A percentile compares a stretch with the other conserved stretches of the same genome.
These are phyloP conservation scores for Pitta sordida DNA, from an alignment of 2,113 vertebrate genomes.

Conservation along the genomic window DNA sequence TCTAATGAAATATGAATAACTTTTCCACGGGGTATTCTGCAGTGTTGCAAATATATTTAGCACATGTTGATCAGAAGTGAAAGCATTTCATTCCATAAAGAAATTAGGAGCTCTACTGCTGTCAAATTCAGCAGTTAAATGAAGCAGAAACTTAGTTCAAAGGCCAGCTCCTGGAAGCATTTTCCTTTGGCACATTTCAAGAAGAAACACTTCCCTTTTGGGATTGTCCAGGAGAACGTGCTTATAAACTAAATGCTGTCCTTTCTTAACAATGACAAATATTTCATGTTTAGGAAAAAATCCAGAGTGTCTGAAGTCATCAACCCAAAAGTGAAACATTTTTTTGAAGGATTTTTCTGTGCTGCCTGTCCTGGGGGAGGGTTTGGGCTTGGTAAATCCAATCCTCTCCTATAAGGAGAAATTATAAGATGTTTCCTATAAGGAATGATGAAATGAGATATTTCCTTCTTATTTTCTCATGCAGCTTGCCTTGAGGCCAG, in stretches of 20 bases:
- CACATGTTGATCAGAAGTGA: slow-evolving; percentile 13
- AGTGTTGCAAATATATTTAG: not conserved
- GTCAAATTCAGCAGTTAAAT: slow-evolving; percentile 47
- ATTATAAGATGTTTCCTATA: too few species aligned
- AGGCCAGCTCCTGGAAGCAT: slow-evolving; percentile 52
- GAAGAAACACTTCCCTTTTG: slow-evolving; percentile 33
- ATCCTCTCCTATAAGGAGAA: not conserved
- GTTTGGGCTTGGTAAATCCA: not conserved
- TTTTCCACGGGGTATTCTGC: not conserved
- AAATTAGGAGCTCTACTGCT: slow-evolving; percentile 36
- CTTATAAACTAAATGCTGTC: not conserved
- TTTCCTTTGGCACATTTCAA: slow-evolving; percentile 46
- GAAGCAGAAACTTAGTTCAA: slow-evolving; percentile 60
- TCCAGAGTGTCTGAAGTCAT: not conserved
- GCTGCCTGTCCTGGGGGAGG: not conserved
- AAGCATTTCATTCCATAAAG: slow-evolving; percentile 10
- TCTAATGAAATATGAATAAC: not conserved
- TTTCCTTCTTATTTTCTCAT: not conserved
- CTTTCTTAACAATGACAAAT: slow-evolving; percentile 32
- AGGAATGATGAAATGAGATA: not conserved
- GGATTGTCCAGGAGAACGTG: slow-evolving; percentile 22
- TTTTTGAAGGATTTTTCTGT: not conserved
- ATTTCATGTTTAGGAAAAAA: not conserved
- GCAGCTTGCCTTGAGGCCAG: not conserved
- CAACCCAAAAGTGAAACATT: not conserved